Base-by-base conservation (phyloP, 2,888 invertebrate genomes). In the Eubasilissa splendida region DNA sequence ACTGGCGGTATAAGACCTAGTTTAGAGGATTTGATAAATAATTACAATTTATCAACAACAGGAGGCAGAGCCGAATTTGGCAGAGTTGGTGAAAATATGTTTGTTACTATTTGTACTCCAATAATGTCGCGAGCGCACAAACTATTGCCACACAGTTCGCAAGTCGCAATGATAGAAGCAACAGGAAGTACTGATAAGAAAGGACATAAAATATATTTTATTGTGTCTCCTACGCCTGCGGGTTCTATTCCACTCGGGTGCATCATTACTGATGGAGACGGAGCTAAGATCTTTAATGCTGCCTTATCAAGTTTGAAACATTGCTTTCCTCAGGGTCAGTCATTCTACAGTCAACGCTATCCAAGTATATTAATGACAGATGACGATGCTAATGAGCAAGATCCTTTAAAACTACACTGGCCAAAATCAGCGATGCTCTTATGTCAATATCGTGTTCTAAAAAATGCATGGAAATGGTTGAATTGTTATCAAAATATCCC, bases 211-310 rank as follows among this genome's bases (percentile, higher is more conserved):
- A 77, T 82, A 76, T 80, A 79, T 54, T 80, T 82, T 58, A 75
- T 82, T n/a, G 73, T 76, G 10, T 80, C 82, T 11, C 78, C 79
- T 7, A 82, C 82, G 12, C 82, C 80, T 50, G 78, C 82, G 9
- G 82, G 82, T 5, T 70, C 80, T 9, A 65, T 82, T 76, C 82
- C 82, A 42, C 74, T 82, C 12, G 82, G 82, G n/a, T 82, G 82
- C 65, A 78, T 82, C 42, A 75, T 82, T 9, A 78, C 80, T n/a
- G 78, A 82, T 65, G 56, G 73, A 31, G 76, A 80, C 53, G 59
- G 56, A 31, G 56, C 70, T 59, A 79, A 80, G 7, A 77, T 79
- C 4, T 59, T 80, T 65, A 77, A 70, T 53, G 78, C 82, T 7
- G 80, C 82, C 58, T 66, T 82, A 11, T 42, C 33, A 12, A 66